Percentiles rank a stretch among this genome's conserved stretches.
phyloP scores from a whole-genome alignment of 2,888 invertebrate genomes.

The Chromoteleia sp. region DNA sequence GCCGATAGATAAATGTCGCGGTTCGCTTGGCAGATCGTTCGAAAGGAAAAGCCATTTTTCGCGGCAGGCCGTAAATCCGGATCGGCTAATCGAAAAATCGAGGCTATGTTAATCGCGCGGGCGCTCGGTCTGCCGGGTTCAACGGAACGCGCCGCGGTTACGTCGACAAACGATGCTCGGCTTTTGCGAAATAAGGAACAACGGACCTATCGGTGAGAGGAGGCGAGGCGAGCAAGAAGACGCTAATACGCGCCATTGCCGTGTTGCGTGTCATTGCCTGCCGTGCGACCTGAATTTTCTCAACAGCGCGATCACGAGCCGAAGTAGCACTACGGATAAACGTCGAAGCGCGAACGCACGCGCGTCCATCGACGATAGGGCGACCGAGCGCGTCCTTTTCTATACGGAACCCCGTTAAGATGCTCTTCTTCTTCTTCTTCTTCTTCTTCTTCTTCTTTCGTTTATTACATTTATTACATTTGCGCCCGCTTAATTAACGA shows the following conservation, averaged over 20 bases:
- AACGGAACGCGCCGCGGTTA: too few species aligned
- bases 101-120: background rate
- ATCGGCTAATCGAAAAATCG: background rate
- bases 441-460: conserved; percentile 28
- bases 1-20: conserved; percentile 7
- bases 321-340: too few species aligned
- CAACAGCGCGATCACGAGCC: background rate
- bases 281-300: conserved; percentile 45
- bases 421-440: conserved; percentile 11
- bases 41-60: conserved; percentile 30
- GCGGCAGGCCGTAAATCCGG: background rate
- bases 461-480: conserved; percentile 36
- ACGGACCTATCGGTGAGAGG: too few species aligned
- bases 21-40: conserved; percentile 18
- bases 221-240: too few species aligned
- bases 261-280: background rate
- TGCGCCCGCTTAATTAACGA: conserved; percentile 39
- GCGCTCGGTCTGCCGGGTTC: too few species aligned
- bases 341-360: conserved; percentile 23
- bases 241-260: background rate
- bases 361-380: background rate
- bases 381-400: conserved; percentile 33
- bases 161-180: too few species aligned
- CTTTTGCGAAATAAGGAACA: too few species aligned
- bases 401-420: conserved; percentile 42